A percentile compares a stretch with the other conserved stretches of the same genome.
Conservation (phyloP, 2,888 invertebrate species). For the Busseola fusca region DNA sequence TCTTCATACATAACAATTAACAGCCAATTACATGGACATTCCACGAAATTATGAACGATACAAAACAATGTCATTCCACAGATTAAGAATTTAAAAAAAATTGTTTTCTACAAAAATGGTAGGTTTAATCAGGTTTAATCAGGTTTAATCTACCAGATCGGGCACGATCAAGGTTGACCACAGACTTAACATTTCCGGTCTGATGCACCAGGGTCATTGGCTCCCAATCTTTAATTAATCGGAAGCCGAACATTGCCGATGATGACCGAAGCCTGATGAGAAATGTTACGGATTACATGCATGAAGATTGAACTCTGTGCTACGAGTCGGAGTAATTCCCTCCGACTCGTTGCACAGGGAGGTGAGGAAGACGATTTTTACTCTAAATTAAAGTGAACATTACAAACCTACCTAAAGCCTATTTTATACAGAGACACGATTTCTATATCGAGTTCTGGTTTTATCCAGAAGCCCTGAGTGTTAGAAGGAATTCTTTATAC, state of each 20-base stretch:
- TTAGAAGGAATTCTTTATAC: background rate
- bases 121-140: background rate
- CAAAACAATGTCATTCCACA: constrained; percentile 13
- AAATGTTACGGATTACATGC: constrained; percentile 49
- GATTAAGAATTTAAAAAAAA: constrained; percentile 13
- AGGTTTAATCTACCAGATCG: constrained; percentile 26
- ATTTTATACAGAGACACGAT: background rate
- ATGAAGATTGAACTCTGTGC: constrained; percentile 53
- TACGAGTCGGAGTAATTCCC: background rate
- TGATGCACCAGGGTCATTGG: constrained; percentile 55
- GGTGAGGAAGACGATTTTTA: background rate
- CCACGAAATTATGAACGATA: constrained; percentile 36
- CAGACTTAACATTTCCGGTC: constrained; percentile 53
- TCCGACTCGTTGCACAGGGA: too few species aligned
- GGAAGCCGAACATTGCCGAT: constrained; percentile 54
- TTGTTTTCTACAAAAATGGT: constrained; percentile 14
- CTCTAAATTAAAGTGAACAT: background rate
- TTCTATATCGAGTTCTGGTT: background rate
- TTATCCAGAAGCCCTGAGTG: background rate
- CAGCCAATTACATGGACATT: constrained; percentile 30
- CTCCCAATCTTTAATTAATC: constrained; percentile 59
- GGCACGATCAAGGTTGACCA: constrained; percentile 30
- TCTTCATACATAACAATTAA: constrained; percentile 27
- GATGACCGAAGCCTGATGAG: constrained; percentile 46
- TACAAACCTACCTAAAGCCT: too few species aligned